Conservation (phyloP, 2,113 vertebrate species). For the Crotalus viridis region DNA sequence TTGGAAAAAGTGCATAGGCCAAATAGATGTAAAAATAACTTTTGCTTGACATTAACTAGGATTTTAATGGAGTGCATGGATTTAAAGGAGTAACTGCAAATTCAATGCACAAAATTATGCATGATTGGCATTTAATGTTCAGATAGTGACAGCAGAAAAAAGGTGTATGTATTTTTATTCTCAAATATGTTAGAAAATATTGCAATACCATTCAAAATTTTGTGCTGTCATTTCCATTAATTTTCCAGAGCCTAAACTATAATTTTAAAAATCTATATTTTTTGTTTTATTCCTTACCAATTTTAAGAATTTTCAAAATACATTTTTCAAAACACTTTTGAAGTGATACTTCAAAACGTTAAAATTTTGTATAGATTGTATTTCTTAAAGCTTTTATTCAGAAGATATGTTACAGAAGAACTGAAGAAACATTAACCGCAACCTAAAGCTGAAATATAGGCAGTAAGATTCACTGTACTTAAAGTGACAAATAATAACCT, state of each 20-base stretch:
- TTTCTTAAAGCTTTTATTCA: constrained; percentile 26
- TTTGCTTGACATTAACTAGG: constrained; percentile 59
- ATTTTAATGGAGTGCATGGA: constrained; percentile 65
- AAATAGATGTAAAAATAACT: constrained; percentile 69
- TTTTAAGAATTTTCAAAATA: constrained; percentile 33
- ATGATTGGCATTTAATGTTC: constrained; percentile 49
- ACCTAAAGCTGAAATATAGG: constrained; percentile 3
- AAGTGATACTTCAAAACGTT: constrained; percentile 13
- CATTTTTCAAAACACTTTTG: constrained; percentile 21
- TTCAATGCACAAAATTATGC: constrained; percentile 59
- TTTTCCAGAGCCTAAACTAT: constrained; percentile 37
- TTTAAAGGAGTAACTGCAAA: constrained; percentile 68
- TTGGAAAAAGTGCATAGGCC: constrained; percentile 62
- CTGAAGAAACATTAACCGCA: constrained; percentile 43
- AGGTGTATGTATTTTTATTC: constrained; percentile 47
- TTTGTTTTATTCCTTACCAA: constrained; percentile 38
- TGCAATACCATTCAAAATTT: constrained; percentile 37
- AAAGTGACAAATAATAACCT: constrained; percentile 58
- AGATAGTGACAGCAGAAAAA: constrained; percentile 39
- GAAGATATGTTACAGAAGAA: constrained; percentile 22
- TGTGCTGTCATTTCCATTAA: constrained; percentile 27
- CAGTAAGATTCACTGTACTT: constrained; percentile 22
- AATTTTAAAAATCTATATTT: not conserved
- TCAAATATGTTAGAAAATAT: constrained; percentile 47
- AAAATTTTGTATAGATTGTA: constrained; percentile 22